phyloP scores from a whole-genome alignment of 1,140 invertebrate species.

The Octopus sinensis region DNA sequence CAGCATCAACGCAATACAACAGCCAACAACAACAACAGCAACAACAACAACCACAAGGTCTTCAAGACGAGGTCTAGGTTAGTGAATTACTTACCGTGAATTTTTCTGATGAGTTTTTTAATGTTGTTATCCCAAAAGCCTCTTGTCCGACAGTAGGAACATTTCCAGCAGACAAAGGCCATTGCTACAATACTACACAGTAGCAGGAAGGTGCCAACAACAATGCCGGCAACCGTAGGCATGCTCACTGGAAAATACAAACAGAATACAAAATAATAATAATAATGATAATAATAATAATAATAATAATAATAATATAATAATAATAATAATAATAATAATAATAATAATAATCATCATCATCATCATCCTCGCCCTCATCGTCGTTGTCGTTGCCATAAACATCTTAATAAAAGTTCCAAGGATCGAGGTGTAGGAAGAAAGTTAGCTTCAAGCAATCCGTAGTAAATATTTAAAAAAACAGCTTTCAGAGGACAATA shows the following conservation, averaged over 20 bases:
- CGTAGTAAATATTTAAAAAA: no score
- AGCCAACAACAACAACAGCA: no score
- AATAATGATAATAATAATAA: constrained; percentile 12
- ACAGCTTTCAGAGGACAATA: no score
- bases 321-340: not conserved
- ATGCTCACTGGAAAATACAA: constrained; percentile 33
- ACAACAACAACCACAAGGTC: no score
- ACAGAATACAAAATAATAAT: constrained; percentile 10
- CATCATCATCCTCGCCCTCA: no score
- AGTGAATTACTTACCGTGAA: constrained; percentile 39
- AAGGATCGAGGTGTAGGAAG: no score
- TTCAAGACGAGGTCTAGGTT: no score
- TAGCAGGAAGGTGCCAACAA: constrained; percentile 35
- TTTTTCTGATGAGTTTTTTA: constrained; percentile 36
- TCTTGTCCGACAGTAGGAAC: constrained; percentile 36
- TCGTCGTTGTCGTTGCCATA: no score
- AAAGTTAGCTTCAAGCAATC: no score
- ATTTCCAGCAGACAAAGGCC: constrained; percentile 37
- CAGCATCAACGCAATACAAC: no score
- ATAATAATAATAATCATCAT: not conserved
- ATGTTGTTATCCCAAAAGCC: constrained; percentile 44
- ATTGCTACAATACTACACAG: constrained; percentile 35
- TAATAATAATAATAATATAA: constrained; percentile 15
- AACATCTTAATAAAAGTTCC: no score
- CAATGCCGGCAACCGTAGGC: constrained; percentile 39